Evolutionary conservation across 2,888 invertebrate genomes (phyloP), one percentile per base, ranked within the genome.

Genomic region (Abrostola tripartita): DNA sequence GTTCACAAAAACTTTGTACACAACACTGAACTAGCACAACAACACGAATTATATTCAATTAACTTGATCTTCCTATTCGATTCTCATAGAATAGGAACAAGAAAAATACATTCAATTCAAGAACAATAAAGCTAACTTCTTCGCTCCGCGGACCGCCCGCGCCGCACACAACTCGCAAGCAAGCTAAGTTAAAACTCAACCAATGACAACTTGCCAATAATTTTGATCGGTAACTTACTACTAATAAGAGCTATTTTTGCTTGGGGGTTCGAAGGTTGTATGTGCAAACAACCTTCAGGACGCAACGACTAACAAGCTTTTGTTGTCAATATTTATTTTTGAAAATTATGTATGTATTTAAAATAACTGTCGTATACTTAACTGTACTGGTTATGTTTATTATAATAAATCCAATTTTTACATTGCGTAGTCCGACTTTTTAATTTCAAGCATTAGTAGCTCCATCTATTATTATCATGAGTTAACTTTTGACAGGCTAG

Each of bases 81-180:
- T 68, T 68, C 71, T 49, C 37, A 53, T 71, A 54, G 54, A 76
- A 68, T 71, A 24, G 24, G 24, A 2, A 66, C 68, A 81, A 66
- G 75, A 81, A 75, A 83, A 82, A 74, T 80, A 80, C 81, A 83
- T 79, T 62, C 53, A 77, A 77, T 79, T 61, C 53, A 76, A 77
- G 72, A 81, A 83, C 73, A 78, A 65, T 66, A 78, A 47, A 79
- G 65, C 68, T 61, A 78, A 79, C 69, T 78, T 78, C 72, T 66
- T 66, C 53, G 54, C 63, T 72, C 37, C 68, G 68, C 76, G 40
- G 69, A 71, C 69, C 69, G 78, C 72, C 81, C 78, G 74, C 72
- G 72, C 79, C 72, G 74, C 50, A 35, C 36, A 50, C 50, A 36
- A 36, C 50, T 36, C 75, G 72, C 78, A 78, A 71, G 69, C 83